A percentile compares a stretch with the other conserved stretches of the same genome.
These are phyloP conservation scores for Seriola dumerili DNA, from an alignment of 2,113 vertebrate species.

Conservation along the genomic window DNA sequence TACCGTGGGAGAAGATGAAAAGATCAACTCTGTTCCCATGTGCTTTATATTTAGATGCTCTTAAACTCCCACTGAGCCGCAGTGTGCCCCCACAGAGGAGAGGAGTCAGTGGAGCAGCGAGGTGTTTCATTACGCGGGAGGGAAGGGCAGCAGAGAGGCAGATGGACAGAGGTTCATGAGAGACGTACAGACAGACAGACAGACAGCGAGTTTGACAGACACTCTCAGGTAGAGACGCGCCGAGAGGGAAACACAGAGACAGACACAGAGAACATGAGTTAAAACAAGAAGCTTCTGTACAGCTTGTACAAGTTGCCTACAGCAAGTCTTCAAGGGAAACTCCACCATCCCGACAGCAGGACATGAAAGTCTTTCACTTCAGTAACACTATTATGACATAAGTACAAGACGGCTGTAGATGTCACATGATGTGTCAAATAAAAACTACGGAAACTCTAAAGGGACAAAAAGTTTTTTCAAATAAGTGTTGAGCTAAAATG, in stretches of 20 bases:
- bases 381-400: background rate
- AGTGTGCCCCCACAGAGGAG: background rate
- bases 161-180: conserved; percentile 16
- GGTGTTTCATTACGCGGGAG: conserved; percentile 16
- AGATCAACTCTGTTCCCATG: conserved; percentile 14
- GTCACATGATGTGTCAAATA: no score
- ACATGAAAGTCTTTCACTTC: conserved; percentile 1
- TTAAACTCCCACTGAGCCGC: conserved; percentile 40
- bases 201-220: conserved; percentile 17
- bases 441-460: no score
- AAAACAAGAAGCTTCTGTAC: conserved; percentile 16
- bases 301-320: background rate
- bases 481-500: no score
- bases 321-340: conserved; percentile 21
- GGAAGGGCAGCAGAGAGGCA: conserved; percentile 4
- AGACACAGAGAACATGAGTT: conserved; percentile 33
- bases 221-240: background rate
- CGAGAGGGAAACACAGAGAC: conserved; percentile 13
- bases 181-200: background rate
- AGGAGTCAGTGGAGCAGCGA: background rate
- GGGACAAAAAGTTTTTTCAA: no score
- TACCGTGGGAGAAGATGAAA: conserved; percentile 19
- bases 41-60: conserved; percentile 55
- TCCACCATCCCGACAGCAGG: conserved; percentile 2
- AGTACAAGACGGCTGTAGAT: no score